Base-by-base conservation (phyloP, 2,113 vertebrate genomes). In the Haemorhous mexicanus region DNA sequence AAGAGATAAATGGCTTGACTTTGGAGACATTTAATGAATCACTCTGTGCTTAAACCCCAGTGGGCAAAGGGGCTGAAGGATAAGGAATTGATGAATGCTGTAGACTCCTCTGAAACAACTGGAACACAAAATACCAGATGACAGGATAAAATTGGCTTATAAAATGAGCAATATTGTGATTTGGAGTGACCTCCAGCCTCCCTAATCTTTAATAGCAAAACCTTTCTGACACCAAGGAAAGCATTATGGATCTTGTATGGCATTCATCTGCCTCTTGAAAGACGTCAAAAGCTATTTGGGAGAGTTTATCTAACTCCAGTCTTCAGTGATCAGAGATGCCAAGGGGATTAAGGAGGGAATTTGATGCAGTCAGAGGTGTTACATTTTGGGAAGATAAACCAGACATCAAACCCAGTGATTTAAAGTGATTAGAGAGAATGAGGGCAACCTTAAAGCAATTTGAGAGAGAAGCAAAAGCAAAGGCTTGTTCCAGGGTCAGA, bases 141-240 rank as follows among this genome's bases (percentile, higher is more conserved):
- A 93, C 91, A 93, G 90, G 53, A 50, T 89, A 70, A 96, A 78
- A 70, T 14, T 33, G 63, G 75, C 56, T 94, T 83, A 73, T 50
- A 66, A 62, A 66, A 50, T 59, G 74, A 90, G 49, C 84, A 74
- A 27, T 30, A 37, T 6, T 78, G 67, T 84, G 69, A 84, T 77
- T 87, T 33, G 56, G 64, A 59, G 26, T 94, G 84, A 94, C 90
- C 88, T 95, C 44, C 55, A 87, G 58, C 66, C 55, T 92, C 81
- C 43, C 56, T 56, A 59, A 64, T 89, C 90, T 95, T 89, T 27
- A 68, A 62, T 1, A 96, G 67, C 72, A 84, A 93, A 63, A 58
- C 66, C 93, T 69, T 56, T 68, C 35, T 88, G 95, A 50, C 94
- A 66, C 87, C 85, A 15, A 86, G 91, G 84, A 82, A 84, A 96